phyloP scores from a whole-genome alignment of 2,888 invertebrate genomes.

The Chymomyza caudatula region DNA sequence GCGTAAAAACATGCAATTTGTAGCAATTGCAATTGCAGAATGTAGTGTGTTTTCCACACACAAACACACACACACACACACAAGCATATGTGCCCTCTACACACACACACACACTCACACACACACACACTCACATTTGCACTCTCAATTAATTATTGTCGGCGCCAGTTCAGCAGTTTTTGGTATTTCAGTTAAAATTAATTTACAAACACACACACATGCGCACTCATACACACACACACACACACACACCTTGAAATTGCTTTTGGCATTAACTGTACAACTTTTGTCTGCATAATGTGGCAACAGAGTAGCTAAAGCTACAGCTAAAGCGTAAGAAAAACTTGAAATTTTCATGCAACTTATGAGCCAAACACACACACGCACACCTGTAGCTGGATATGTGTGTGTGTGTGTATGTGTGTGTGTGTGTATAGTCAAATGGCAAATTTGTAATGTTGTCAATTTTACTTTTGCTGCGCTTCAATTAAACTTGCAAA shows the following conservation, averaged over 20 bases:
- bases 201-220: conserved; percentile 16
- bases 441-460: conserved; percentile 37
- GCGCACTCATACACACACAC: too few relatives aligned
- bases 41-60: conserved; percentile 12
- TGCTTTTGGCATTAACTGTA: too few relatives aligned
- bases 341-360: conserved; percentile 19
- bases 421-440: background rate
- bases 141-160: conserved; percentile 40
- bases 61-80: background rate
- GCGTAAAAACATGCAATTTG: conserved; percentile 14
- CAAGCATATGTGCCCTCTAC: background rate
- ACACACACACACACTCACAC: background rate
- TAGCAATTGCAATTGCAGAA: conserved; percentile 14
- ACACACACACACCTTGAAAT: too few relatives aligned
- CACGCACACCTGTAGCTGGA: background rate
- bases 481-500: conserved; percentile 63
- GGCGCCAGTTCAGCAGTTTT: conserved; percentile 10
- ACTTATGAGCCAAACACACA: background rate
- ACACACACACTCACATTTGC: background rate
- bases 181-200: conserved; percentile 16
- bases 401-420: background rate
- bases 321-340: conserved; percentile 1
- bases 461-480: conserved; percentile 47
- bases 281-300: too few relatives aligned
- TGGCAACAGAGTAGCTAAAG: background rate